Evolutionary conservation across 2,888 invertebrate species (phyloP), one percentile per base, ranked within the genome.

Genomic region (Subacronicta megacephala): DNA sequence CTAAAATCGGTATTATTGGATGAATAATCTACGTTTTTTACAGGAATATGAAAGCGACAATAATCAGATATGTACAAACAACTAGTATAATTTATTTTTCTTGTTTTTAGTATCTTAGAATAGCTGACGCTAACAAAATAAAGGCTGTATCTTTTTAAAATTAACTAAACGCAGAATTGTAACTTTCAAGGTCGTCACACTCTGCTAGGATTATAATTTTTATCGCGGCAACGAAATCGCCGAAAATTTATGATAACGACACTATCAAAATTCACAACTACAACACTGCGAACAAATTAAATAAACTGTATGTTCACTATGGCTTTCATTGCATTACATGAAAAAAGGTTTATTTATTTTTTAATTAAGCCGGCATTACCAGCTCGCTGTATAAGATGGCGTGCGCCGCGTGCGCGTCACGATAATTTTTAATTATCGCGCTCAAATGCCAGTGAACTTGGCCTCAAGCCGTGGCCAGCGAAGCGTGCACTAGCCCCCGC

Each of bases 391-490:
- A 85, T 85, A 88, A 79, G 84, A 89, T 93, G 85, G 93, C 93
- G 93, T 93, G 93, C 90, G 88, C 83, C 83, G 79, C 75, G 85
- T 81, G 86, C 88, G 81, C 92, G 93, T 92, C 93, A 93, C 91
- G 91, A 92, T 93, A 92, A 89, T 93, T 93, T 93, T 94, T 93
- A 93, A 93, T 94, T 93, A 93, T 92, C 91, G 91, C 87, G 84
- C 88, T 92, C 90, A 92, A 93, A 93, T 94, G 94, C 93, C 93
- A 93, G 90, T 94, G 93, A 94, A 93, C 93, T 93, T 94, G 93
- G 93, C 90, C 92, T 90, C 87, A 88, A 87, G 88, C 83, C 83
- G 85, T 83, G 80, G 78, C 78, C 88, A 83, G 85, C 86, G 81
- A 77, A 81, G 82, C 89, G 84, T 85, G 87, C 81, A 81, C 70